These are phyloP conservation scores for Noctua comes DNA, from an alignment of 2,888 invertebrate genomes.

Conservation along the genomic window DNA sequence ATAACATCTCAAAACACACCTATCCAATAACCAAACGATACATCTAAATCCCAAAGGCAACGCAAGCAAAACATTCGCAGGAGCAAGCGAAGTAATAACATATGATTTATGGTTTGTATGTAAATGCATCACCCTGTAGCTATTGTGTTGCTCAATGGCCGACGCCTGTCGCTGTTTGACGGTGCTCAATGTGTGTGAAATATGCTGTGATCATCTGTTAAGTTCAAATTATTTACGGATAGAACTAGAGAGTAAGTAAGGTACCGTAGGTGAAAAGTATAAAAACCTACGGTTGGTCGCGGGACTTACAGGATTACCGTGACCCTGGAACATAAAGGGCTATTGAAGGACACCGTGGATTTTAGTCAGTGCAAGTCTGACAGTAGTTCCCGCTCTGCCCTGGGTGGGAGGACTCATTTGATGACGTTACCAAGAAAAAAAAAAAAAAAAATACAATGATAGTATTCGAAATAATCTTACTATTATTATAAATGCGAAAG, in stretches of 20 bases:
- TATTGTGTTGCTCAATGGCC: constrained; percentile 29
- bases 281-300: too few species aligned
- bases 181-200: constrained; percentile 15
- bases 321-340: too few species aligned
- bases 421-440: too few species aligned
- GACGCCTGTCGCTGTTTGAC: constrained; percentile 14
- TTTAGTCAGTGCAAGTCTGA: too few species aligned
- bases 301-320: too few species aligned
- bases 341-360: too few species aligned
- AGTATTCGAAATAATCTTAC: too few species aligned
- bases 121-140: constrained; percentile 28
- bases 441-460: too few species aligned
- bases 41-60: constrained; percentile 42
- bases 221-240: not conserved
- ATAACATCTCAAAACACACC: constrained; percentile 4
- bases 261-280: too few species aligned
- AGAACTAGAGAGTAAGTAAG: too few species aligned
- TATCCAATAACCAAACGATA: constrained; percentile 39
- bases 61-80: constrained; percentile 29
- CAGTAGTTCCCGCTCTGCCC: too few species aligned
- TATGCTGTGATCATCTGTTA: not conserved
- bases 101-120: constrained; percentile 63
- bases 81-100: constrained; percentile 42
- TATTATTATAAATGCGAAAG: not conserved
- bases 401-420: too few species aligned